Base-by-base conservation (phyloP, 2,888 invertebrate species). In the Chirona hameri region DNA sequence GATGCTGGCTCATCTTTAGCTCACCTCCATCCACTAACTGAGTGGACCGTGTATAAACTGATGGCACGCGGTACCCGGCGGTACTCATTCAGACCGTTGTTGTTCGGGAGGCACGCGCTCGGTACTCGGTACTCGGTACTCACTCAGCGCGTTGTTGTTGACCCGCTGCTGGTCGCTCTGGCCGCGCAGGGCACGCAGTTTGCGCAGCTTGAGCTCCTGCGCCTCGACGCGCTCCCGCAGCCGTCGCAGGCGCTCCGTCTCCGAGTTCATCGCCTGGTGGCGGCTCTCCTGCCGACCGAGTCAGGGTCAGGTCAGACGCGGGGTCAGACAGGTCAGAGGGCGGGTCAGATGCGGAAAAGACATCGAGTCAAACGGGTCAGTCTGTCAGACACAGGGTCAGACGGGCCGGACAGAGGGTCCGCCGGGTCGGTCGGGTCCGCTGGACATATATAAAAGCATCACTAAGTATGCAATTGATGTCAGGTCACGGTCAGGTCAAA, bases 91-190 rank as follows among this genome's bases (percentile, higher is more conserved):
- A 39, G 39, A 39, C 39, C 39, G 39, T 39, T 39, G 39, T 39
- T 39, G 39, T 39, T 39, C 7, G 39, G 39, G 39, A 39, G 39
- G 2, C 39, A 39, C 7, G 39, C 39, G 39, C 39, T 39, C 39
- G 39, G 39, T 39, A 7, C 39, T 39, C 39, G 39, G 39, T 39
- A 39, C 39, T 7, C 39, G n/a, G 65, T 88, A 94, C 95, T 95
- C 89, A 95, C 95, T 95, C 88, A 96, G 92, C 86, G 95, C 94
- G 87, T 94, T 93, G 90, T 96, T 95, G 89, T 93, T 95, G 89
- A 94, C 94, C 27, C 96, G 95, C 89, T 95, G 95, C 87, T 96
- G 92, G 89, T 97, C 96, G 87, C 96, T 95, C 91, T 98, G 97
- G 84, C 97, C 97, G 86, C 97, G 91, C 87, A 98, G 91, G 86